Evolutionary conservation across 2,797 vertebrate genomes (phyloP), one percentile per base, ranked within the genome.

Genomic region (Acanthiza pusilla): DNA sequence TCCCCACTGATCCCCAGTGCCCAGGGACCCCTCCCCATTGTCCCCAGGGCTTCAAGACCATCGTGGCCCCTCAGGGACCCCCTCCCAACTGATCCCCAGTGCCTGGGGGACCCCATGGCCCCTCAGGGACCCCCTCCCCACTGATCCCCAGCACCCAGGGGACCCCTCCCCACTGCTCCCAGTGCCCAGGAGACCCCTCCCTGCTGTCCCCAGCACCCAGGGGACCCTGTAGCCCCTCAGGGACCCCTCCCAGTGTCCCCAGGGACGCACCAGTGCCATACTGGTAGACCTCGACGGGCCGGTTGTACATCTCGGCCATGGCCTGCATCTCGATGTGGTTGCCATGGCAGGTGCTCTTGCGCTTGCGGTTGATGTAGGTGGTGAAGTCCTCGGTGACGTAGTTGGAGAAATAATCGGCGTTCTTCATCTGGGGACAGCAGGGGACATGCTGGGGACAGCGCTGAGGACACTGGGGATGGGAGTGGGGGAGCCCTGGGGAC

Each of bases 301-400:
- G 97, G 97, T 99, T 99, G 97, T 99, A 99, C 99, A 99, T 99
- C 97, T 99, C 99, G 0, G 99, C 99, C 99, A 99, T 99, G 55
- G 99, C 99, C 96, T 99, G 99, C 99, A 99, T 99, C 97, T 99
- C 99, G 34, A 99, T 99, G 97, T 99, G 99, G 98, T 99, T 99
- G 65, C 99, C 99, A 5, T 99, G 99, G 95, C 99, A 99, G 68
- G 99, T 99, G 97, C 99, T 99, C 98, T 99, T 99, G 96, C 99
- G 98, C 96, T 99, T 99, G 95, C 99, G 98, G 97, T 99, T 99
- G 97, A 99, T 99, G 97, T 99, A 99, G 95, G 99, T 99, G 96
- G 98, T 99, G 91, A 99, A 99, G 93, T 99, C 99, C 96, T 99
- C 99, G 3, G 99, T 99, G 96, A 80, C 77, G 65, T 80, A 80